Conservation (phyloP, 2,113 vertebrate genomes). For the Gnathonemus longibarbis region DNA sequence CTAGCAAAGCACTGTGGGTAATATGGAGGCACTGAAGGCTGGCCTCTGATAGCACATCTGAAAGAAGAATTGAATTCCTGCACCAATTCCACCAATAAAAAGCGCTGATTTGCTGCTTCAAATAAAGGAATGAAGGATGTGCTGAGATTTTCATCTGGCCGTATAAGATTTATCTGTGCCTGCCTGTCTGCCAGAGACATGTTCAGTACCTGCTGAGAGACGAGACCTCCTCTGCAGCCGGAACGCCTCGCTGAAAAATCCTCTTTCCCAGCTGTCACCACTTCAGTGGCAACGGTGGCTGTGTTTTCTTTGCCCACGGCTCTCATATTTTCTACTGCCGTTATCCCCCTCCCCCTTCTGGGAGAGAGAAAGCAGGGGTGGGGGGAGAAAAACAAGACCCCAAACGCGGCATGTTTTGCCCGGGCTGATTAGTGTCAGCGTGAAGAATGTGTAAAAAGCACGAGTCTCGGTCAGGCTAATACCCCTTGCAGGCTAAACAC, state of each 20-base stretch:
- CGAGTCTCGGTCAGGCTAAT: neutral
- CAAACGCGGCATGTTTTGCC: constrained; percentile 7
- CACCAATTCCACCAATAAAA: neutral
- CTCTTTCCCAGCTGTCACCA: neutral
- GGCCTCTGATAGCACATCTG: neutral
- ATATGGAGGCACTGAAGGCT: neutral
- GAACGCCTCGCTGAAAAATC: neutral
- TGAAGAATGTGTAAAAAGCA: constrained; percentile 9
- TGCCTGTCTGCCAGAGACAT: neutral
- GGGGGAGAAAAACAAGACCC: neutral
- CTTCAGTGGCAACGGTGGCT: neutral
- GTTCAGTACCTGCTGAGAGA: neutral
- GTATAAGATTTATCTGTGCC: neutral
- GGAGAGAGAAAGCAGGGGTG: neutral
- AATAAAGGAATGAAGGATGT: neutral
- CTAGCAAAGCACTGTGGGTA: neutral
- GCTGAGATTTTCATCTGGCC: neutral
- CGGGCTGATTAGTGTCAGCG: constrained; percentile 4
- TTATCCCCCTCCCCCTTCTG: neutral
- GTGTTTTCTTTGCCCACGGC: neutral
- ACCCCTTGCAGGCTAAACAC: neutral
- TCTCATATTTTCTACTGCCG: neutral
- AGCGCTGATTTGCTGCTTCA: neutral
- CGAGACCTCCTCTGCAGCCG: neutral
- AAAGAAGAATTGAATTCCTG: neutral